Evolutionary conservation across 37 sponge, comb jelly and placozoan genomes (phyloP).

Genomic region (Bolinopsis microptera): DNA sequence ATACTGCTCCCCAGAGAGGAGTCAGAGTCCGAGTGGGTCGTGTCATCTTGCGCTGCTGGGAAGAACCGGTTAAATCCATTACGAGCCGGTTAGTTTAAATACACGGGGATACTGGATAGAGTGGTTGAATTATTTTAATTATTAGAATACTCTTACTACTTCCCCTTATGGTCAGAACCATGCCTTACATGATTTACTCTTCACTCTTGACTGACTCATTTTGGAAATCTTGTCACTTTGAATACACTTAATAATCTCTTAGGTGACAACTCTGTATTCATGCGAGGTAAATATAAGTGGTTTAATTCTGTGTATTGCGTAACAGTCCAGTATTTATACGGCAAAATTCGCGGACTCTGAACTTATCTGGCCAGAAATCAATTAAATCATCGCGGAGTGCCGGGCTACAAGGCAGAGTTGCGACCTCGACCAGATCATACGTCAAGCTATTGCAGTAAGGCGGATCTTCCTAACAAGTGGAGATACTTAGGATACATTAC

Average conservation of each 20-base stretch:
- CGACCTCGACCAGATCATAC: too few species aligned
- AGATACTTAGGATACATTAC: too few species aligned
- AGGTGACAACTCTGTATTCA: too few species aligned
- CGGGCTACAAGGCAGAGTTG: too few species aligned
- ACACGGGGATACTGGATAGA: too few species aligned
- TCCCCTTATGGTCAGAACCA: background rate
- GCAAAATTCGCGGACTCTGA: background rate
- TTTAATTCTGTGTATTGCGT: background rate
- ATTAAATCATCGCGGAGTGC: background rate
- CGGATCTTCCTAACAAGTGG: too few species aligned
- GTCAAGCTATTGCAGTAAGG: too few species aligned
- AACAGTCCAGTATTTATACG: background rate
- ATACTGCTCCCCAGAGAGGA: slow-evolving; percentile 35
- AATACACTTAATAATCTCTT: background rate
- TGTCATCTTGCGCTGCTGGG: background rate
- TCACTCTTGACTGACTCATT: background rate
- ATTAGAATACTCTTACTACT: too few species aligned
- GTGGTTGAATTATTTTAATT: too few species aligned
- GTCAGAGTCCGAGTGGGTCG: background rate
- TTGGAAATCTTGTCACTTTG: background rate
- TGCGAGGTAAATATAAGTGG: background rate
- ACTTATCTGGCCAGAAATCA: background rate
- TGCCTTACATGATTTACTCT: background rate
- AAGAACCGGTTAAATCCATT: background rate
- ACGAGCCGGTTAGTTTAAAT: too few species aligned